Conservation (phyloP, 2,888 invertebrate genomes). For the Masnerella sp. region DNA sequence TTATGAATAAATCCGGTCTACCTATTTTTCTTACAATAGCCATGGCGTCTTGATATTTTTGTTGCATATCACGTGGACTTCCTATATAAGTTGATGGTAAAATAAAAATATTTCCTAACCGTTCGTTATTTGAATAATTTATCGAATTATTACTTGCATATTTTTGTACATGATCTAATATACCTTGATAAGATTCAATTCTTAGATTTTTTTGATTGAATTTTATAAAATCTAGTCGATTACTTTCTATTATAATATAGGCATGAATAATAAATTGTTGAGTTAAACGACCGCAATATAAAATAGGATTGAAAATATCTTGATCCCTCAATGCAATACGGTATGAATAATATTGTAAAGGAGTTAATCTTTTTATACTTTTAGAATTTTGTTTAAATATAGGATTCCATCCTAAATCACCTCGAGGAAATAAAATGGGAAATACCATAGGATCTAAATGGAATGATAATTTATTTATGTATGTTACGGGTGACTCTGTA, state of each 20-base stretch:
- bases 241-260: conserved; percentile 11
- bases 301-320: conserved; percentile 8
- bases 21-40: neutral
- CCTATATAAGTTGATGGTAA: conserved; percentile 1
- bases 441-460: conserved; percentile 10
- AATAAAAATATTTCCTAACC: conserved; percentile 7
- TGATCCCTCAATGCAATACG: neutral
- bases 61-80: too few relatives aligned
- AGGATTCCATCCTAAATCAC: conserved; percentile 11
- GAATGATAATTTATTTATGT: conserved; percentile 10
- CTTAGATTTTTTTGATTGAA: conserved; percentile 23
- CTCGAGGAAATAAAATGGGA: conserved; percentile 7
- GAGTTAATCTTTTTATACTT: neutral
- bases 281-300: too few relatives aligned
- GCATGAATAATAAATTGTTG: too few relatives aligned
- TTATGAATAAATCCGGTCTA: too few relatives aligned
- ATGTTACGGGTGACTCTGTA: neutral
- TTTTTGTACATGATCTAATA: conserved; percentile 8
- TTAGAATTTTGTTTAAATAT: neutral
- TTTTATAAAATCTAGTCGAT: conserved; percentile 10
- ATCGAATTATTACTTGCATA: conserved; percentile 1
- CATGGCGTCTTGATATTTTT: neutral
- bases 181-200: conserved; percentile 31
- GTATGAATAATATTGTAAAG: conserved; percentile 22
- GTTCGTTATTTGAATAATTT: conserved; percentile 1